Evolutionary conservation across 2,113 vertebrate species (phyloP).

Genomic region (Rhinoderma darwinii): DNA sequence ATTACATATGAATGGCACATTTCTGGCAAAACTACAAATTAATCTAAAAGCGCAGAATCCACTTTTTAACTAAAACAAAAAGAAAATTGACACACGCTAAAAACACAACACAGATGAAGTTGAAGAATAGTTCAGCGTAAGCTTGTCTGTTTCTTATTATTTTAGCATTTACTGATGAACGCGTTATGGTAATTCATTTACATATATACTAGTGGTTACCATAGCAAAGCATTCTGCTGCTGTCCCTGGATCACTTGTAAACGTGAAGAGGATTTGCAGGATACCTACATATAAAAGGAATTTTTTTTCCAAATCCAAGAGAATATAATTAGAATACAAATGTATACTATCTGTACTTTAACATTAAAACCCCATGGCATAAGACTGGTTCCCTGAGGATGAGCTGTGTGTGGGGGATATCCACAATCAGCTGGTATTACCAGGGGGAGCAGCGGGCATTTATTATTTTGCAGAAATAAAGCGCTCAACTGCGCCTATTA

Average conservation of each 20-base stretch:
- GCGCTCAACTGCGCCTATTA: no score
- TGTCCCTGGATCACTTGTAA: not conserved
- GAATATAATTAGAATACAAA: not conserved
- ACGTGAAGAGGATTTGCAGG: not conserved
- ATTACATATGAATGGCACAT: constrained; percentile 39
- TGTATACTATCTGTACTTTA: not conserved
- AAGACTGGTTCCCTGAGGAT: not conserved
- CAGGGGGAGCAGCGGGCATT: not conserved
- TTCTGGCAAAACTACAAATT: constrained; percentile 17
- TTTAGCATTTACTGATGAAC: constrained; percentile 18
- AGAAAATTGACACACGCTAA: not conserved
- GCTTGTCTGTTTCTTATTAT: constrained; percentile 17
- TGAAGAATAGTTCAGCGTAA: constrained; percentile 6
- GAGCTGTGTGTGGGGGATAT: no score
- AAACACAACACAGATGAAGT: not conserved
- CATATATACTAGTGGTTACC: not conserved
- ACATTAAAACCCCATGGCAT: not conserved
- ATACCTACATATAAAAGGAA: not conserved
- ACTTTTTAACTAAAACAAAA: constrained; percentile 18
- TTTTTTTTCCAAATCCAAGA: not conserved
- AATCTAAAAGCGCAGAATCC: constrained; percentile 16
- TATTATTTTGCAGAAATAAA: no score
- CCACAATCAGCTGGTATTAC: not conserved
- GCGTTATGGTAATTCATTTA: not conserved
- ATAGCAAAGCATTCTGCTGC: not conserved